Evolutionary conservation across 2,888 invertebrate species (phyloP), one percentile per base, ranked within the genome.

Genomic region (Drosophila yooni): DNA sequence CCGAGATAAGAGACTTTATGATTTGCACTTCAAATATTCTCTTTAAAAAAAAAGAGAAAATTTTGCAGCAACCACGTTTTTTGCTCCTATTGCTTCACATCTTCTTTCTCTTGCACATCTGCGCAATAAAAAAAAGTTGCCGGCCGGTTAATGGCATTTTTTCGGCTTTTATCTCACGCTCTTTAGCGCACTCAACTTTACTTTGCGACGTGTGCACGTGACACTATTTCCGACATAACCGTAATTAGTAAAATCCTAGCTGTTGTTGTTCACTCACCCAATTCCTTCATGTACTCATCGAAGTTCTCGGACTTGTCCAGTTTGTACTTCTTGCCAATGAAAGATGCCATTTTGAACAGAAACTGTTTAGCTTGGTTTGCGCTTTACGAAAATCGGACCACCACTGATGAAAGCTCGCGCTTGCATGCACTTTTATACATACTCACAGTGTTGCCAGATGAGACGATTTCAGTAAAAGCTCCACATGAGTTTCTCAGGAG

Each of bases 241-340:
- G 27, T 13, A 27, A n/a, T 13, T 25, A 40, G n/a, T 36, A 8
- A 25, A 68, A 58, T 70, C 67, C 65, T 74, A 40, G 43, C 15
- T 54, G 18, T 46, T 54, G 18, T 46, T 46, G 7, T 25, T 29
- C 52, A 94, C 96, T 96, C 92, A 97, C 97, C 97, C 77, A 97
- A 93, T 58, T 95, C 95, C 94, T 97, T 97, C 97, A 98, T 96
- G 94, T 97, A 97, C 70, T 97, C 97, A 89, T 98, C 98, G 93
- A 98, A 98, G 92, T 97, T 97, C 79, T 97, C 97, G 88, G 96
- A 92, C 67, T 95, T 94, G 74, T 94, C 93, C 93, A 98, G 95
- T 93, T 97, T 97, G 95, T 96, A 98, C 93, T 96, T 96, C 94
- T 96, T 97, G 92, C 96, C 97, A 89, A 92, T 83, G 91, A 92